Conservation (phyloP, 2,113 vertebrate genomes). For the Coptodon bakossiorum region DNA sequence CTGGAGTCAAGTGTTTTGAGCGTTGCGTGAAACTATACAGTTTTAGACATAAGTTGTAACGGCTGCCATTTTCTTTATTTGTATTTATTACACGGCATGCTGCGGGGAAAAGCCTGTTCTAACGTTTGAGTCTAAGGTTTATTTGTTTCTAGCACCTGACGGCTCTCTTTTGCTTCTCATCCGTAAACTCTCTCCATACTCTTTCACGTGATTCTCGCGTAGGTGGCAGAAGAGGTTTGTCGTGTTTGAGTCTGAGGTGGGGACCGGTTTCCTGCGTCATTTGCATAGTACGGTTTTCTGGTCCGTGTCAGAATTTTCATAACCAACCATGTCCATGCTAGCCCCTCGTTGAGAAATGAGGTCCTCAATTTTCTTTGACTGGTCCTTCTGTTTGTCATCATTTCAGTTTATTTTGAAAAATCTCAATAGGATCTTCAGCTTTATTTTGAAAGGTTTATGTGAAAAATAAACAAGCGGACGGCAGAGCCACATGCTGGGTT, state of each 20-base stretch:
- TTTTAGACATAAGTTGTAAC: not conserved
- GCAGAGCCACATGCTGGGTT: not conserved
- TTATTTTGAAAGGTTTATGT: not conserved
- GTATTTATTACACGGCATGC: accelerated
- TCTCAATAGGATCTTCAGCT: not conserved
- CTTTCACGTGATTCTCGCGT: not conserved
- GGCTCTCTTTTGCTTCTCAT: not conserved
- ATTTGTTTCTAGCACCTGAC: not conserved
- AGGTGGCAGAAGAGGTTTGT: not conserved
- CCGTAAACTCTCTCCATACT: not conserved
- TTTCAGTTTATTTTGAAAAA: not conserved
- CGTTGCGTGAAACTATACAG: accelerated
- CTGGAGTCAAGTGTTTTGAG: not conserved
- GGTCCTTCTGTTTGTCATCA: not conserved
- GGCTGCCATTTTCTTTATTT: not conserved
- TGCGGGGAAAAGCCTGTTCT: not conserved
- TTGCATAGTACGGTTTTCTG: not conserved
- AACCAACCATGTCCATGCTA: not conserved
- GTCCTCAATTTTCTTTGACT: not conserved
- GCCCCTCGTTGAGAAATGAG: not conserved
- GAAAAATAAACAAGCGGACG: not conserved
- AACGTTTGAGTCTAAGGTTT: not conserved
- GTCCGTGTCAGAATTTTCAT: not conserved
- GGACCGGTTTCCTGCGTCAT: not conserved
- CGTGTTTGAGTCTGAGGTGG: not conserved